Conservation (phyloP, 2,888 invertebrate genomes). For the Aphidius colemani region DNA sequence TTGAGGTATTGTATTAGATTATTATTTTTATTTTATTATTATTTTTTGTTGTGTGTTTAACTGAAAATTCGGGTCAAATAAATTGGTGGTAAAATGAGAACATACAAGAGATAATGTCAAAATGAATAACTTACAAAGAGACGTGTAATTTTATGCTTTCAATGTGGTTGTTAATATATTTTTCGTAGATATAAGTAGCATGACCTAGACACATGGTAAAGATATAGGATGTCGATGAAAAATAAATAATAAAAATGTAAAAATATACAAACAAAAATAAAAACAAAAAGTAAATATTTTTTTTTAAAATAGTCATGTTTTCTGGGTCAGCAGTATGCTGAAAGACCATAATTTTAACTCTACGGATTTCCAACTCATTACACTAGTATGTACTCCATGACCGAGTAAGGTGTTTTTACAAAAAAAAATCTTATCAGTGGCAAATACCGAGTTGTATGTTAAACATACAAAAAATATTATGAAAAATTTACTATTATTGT, state of each 20-base stretch:
- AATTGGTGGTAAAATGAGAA: too few species aligned
- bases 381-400: conserved; percentile 11
- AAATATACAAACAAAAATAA: neutral
- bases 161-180: neutral
- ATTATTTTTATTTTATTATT: too few species aligned
- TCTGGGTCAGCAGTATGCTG: conserved; percentile 30
- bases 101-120: too few species aligned
- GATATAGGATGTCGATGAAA: neutral
- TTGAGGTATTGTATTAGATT: too few species aligned
- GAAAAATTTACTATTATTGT: too few species aligned
- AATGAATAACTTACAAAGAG: neutral
- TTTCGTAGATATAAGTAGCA: neutral
- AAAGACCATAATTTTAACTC: conserved; percentile 28
- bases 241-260: neutral
- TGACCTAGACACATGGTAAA: neutral
- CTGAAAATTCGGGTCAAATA: too few species aligned
- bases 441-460: conserved; percentile 2
- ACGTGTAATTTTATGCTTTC: neutral
- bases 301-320: conserved; percentile 16
- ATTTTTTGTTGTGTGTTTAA: too few species aligned
- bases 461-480: too few species aligned
- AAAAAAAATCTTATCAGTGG: conserved; percentile 1
- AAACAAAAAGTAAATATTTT: conserved; percentile 6
- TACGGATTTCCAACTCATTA: conserved; percentile 26
- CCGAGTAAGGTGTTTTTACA: neutral